Evolutionary conservation across 64 coral and sea anemone genomes (phyloP), one percentile per base, ranked within the genome.

Genomic region (Platygyra sinensis): DNA sequence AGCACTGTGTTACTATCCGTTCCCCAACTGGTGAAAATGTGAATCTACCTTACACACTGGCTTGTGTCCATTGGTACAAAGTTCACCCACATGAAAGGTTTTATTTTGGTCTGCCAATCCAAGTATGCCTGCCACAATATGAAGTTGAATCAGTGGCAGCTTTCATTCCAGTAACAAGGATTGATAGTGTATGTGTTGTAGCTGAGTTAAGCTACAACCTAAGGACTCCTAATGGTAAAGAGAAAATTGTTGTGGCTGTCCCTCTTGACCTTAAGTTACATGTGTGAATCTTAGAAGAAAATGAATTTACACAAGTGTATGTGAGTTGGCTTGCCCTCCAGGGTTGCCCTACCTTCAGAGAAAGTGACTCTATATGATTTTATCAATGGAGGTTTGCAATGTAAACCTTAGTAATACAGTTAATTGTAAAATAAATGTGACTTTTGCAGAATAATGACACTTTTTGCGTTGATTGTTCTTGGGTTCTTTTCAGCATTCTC

Each of bases 81-180:
- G 38, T 79, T 33, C 77, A 88, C 30, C 51, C 77, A n/a, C 54
- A 80, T 75, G 36, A 11, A 59, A 42, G 86, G 24, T 19, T 73
- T 25, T 93, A 89, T 20, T 88, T 88, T 73, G 86, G 91, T 28
- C 18, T 71, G 20, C 91, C 86, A 72, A 75, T 73, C 61, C 86
- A 89, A 89, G 86, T 89, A 10, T 94, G 91, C 27, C 60, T 88
- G 19, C 86, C 88, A 50, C 71, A 73, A 1, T 89, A 71, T 76
- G 86, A 94, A 80, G 10, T 30, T 55, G n/a, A 87, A 69, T 94
- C 80, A 29, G 57, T 81, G 15, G 72, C 87, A 71, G 88, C 86
- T 24, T 94, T 89, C 67, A 89, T 89, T 55, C 92, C 92, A 32
- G 87, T 89, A n/a, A 72, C 67, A 62, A 71, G 87, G 72, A 94